These are phyloP conservation scores for Capricornis sumatraensis DNA, from an alignment of 2,113 vertebrate genomes.

Conservation along the genomic window DNA sequence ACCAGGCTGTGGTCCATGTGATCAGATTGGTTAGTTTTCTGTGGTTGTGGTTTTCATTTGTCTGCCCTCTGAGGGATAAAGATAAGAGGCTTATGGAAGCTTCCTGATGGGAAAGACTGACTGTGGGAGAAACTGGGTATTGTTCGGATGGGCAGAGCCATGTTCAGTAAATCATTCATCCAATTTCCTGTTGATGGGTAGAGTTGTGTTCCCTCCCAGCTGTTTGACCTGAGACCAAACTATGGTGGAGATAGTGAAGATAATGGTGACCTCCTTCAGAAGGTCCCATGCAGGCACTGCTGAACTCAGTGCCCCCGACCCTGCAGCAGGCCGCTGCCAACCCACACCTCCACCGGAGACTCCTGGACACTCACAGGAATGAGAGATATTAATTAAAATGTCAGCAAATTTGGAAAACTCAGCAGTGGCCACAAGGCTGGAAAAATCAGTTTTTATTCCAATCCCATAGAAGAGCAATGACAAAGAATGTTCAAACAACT, in stretches of 20 bases:
- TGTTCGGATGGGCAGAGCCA: not conserved
- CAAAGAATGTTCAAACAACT: not conserved
- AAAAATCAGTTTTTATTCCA: not conserved
- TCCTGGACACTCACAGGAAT: not conserved
- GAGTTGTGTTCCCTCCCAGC: not conserved
- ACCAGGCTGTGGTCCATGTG: not conserved
- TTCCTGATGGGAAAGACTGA: not conserved
- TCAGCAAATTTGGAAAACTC: not conserved
- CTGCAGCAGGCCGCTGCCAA: accelerated
- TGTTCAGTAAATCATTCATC: not conserved
- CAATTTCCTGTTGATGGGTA: not conserved
- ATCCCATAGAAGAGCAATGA: not conserved
- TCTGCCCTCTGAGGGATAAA: not conserved
- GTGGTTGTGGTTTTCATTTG: not conserved
- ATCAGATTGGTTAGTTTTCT: not conserved
- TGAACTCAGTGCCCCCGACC: not conserved
- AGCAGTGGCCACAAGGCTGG: not conserved
- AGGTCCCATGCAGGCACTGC: not conserved
- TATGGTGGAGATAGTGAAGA: not conserved
- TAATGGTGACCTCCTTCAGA: not conserved
- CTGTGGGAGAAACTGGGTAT: not conserved
- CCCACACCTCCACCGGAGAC: not conserved
- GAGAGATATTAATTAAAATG: not conserved
- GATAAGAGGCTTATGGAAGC: not conserved
- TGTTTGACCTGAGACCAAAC: not conserved